Percentiles rank a stretch among this genome's conserved stretches.
Conservation (phyloP, 2,113 vertebrate genomes). For the Festucalex cinctus region DNA sequence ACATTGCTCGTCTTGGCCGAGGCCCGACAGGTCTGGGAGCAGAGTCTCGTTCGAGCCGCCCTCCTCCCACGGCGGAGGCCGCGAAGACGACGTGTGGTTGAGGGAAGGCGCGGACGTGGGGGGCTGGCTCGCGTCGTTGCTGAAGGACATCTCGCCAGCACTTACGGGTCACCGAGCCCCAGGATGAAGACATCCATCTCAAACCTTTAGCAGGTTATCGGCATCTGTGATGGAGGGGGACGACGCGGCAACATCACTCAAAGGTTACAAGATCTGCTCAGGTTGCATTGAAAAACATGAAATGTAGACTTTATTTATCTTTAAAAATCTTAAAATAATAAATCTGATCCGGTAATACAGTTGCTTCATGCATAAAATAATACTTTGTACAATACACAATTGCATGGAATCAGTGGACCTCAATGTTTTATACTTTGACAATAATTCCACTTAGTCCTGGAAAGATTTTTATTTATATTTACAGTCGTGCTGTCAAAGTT, state of each 20-base stretch:
- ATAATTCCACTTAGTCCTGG: background rate
- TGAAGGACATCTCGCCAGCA: constrained; percentile 56
- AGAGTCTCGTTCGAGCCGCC: constrained; percentile 37
- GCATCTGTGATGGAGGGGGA: constrained; percentile 32
- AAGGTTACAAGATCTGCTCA: background rate
- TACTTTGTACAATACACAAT: background rate
- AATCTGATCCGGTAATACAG: no score
- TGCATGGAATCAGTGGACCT: background rate
- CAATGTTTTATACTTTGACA: background rate
- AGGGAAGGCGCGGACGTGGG: constrained; percentile 30
- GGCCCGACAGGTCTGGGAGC: constrained; percentile 48
- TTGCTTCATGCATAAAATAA: background rate
- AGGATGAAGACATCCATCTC: constrained; percentile 47
- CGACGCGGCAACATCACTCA: constrained; percentile 3
- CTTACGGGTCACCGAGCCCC: constrained; percentile 32
- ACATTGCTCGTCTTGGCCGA: constrained; percentile 74
- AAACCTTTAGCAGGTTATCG: constrained; percentile 13
- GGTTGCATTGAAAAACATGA: background rate
- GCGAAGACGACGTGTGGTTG: constrained; percentile 34
- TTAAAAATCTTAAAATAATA: no score
- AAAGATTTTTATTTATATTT: background rate
- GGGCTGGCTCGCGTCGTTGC: constrained; percentile 39
- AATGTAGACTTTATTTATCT: background rate
- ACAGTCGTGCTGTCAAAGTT: no score
- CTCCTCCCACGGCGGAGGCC: constrained; percentile 34